Evolutionary conservation across 2,113 vertebrate genomes (phyloP), one percentile per base, ranked within the genome.

Genomic region (Callipepla squamata): DNA sequence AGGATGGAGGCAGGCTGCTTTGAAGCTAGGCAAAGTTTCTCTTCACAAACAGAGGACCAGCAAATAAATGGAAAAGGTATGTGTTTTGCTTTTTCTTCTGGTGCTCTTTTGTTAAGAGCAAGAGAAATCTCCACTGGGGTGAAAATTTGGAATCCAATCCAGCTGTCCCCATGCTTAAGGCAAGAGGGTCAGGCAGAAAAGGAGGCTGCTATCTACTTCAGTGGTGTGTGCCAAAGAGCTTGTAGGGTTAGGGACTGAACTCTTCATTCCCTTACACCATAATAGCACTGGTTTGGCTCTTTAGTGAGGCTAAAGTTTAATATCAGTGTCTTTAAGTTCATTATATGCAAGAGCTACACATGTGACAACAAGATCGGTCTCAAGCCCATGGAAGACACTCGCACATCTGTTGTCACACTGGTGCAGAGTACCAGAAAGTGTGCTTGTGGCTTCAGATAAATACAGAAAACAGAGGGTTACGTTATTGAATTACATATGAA

Each of bases 401-500:
- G 44, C 25, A 2, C 80, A 85, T 75, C 68, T 90, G 50, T 32
- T 87, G 23, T 87, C 79, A 67, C 44, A 47, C 20, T 57, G 48
- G 26, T 77, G 14, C 63, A 82, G 26, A 50, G 86, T 42, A 77
- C 51, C 55, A 44, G 63, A 90, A 82, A 87, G 26, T 51, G 69
- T 88, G 79, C 65, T 80, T 94, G 77, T 58, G 40, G 68, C 90
- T 91, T 84, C 83, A 86, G 42, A 89, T 28, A 70, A 83, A 85
- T 57, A 77, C 15, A 78, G 77, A 91, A 90, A 94, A 89, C 80
- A 94, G 45, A 89, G 51, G 32, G 21, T 48, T 73, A 57, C 47
- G 6, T 85, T 89, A 96, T 69, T 93, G 83, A 86, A 91, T 89
- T 94, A 92, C 89, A 74, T 42, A 85, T 62, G 45, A 83, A 94